These are phyloP conservation scores for Mola mola DNA, from an alignment of 2,113 vertebrate genomes.

Conservation along the genomic window DNA sequence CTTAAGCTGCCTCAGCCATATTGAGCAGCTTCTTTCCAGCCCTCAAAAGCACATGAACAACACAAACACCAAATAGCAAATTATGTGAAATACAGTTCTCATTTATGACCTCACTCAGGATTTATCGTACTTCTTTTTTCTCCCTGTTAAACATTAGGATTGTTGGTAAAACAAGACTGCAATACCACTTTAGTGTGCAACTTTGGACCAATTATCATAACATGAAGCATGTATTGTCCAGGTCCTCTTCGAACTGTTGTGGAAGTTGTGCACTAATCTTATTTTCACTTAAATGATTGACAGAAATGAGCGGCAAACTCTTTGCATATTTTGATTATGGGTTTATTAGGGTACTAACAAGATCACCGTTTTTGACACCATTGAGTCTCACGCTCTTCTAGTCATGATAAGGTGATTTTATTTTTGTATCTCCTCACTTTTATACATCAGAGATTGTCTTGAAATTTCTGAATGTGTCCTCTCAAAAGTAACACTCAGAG, in stretches of 20 bases:
- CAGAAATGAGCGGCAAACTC: slow-evolving; percentile 14
- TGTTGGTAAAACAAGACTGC: slow-evolving; percentile 2
- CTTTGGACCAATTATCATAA: slow-evolving; percentile 19
- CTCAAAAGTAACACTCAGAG: slow-evolving; percentile 33
- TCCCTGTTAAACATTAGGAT: not conserved
- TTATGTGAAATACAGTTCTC: slow-evolving; percentile 29
- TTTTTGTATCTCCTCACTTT: slow-evolving; percentile 53
- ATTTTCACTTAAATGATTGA: slow-evolving; percentile 64
- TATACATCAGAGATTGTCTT: slow-evolving; percentile 63
- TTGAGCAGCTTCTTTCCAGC: too few relatives aligned
- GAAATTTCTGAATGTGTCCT: slow-evolving; percentile 63
- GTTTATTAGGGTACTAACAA: slow-evolving; percentile 31
- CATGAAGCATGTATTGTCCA: slow-evolving; percentile 10
- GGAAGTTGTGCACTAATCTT: slow-evolving; percentile 53
- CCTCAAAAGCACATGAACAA: too few relatives aligned
- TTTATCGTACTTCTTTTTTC: slow-evolving; percentile 20
- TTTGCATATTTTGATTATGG: not conserved
- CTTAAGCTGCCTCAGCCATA: too few relatives aligned
- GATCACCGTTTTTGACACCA: slow-evolving; percentile 16
- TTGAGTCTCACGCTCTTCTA: slow-evolving; percentile 43
- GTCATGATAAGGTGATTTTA: slow-evolving; percentile 65
- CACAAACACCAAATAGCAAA: not conserved
- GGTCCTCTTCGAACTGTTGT: slow-evolving; percentile 47
- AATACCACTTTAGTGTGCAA: slow-evolving; percentile 29
- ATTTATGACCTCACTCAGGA: slow-evolving; percentile 48